These are phyloP conservation scores for Phrynocephalus forsythii DNA, from an alignment of 2,797 vertebrate species.

Conservation along the genomic window DNA sequence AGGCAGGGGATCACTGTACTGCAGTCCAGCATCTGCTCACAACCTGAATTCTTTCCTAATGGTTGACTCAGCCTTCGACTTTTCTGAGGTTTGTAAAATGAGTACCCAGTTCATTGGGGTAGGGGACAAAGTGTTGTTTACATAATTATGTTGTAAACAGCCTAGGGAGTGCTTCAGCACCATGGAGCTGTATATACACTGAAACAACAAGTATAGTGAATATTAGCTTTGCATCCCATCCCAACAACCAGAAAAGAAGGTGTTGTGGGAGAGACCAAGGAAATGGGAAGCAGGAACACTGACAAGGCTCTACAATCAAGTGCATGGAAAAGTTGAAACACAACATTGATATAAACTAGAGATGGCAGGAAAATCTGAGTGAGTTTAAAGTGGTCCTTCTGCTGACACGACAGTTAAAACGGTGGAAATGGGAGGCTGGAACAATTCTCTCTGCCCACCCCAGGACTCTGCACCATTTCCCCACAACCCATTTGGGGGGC, in stretches of 20 bases:
- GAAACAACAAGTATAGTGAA: no score
- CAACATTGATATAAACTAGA: not conserved
- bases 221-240: not conserved
- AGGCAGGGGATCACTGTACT: no score
- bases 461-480: not conserved
- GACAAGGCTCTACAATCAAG: not conserved
- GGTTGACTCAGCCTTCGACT: no score
- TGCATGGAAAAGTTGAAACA: not conserved
- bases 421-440: not conserved
- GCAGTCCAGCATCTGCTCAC: no score
- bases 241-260: not conserved
- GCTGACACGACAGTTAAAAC: not conserved
- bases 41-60: no score
- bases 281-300: not conserved
- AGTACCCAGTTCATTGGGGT: no score
- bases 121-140: no score
- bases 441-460: not conserved
- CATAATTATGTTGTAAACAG: no score
- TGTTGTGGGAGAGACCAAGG: not conserved
- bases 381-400: not conserved
- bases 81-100: no score
- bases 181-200: no score
- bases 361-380: not conserved
- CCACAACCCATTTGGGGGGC: not conserved
- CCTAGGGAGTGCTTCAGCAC: not conserved